Evolutionary conservation across 2,888 invertebrate species (phyloP), one percentile per base, ranked within the genome.

Genomic region (Eupithecia subfuscata): DNA sequence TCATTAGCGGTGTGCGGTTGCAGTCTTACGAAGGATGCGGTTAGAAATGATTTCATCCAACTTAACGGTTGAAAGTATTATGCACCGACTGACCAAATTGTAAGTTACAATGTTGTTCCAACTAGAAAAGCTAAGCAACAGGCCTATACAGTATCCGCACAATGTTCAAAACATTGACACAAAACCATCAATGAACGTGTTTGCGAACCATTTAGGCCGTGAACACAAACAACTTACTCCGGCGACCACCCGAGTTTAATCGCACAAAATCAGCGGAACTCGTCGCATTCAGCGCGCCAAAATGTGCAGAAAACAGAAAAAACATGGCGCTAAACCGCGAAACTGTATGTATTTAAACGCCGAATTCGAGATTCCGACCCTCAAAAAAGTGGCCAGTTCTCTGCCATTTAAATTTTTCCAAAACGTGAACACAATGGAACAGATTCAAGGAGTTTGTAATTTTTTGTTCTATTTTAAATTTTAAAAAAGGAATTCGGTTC

Each of bases 321-420:
- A 94, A 94, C 93, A 94, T 94, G 94, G 94, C 94, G 95, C 95
- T 94, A 93, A 94, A 90, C 93, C 91, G 94, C 93, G 94, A 94
- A 92, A 89, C 90, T 86, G 90, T 93, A 93, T 95, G 95, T 94
- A 94, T 94, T 95, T 94, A 94, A 94, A 94, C 94, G 94, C 94
- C 93, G 91, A 93, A 92, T 88, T 86, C 90, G 88, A 91, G 90
- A 94, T 92, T 90, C 90, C 90, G 87, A 85, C 78, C 86, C 88
- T 88, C 87, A 91, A 94, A 94, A 94, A 94, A 93, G 87, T 89
- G 87, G 87, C 88, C 90, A 90, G 88, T 87, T 85, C 87, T 89
- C 88, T 90, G 88, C 90, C 91, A 93, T 94, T 95, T 94, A 91
- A 94, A 94, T 94, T 94, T 94, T 92, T 92, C 92, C 91, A 92